Conservation (phyloP, 2,797 vertebrate genomes). For the Paratrypauchen microcephalus region DNA sequence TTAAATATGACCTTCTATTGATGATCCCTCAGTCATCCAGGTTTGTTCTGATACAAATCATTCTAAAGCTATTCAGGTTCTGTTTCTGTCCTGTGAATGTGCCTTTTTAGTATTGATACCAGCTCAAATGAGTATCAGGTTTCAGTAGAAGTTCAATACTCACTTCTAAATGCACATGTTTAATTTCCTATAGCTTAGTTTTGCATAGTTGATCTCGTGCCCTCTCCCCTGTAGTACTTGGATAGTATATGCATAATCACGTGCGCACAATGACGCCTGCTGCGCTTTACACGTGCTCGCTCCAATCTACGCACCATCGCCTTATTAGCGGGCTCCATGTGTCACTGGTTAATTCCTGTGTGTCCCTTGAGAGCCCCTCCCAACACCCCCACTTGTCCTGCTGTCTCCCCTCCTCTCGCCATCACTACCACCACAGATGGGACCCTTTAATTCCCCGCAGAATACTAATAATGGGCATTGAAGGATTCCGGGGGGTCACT, state of each 20-base stretch:
- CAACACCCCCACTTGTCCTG: slow-evolving; percentile 18
- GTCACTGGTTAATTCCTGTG: slow-evolving; percentile 79
- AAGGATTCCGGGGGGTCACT: slow-evolving; percentile 68
- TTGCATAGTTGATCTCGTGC: neutral
- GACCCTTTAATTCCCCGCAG: slow-evolving; percentile 76
- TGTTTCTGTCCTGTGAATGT: no score
- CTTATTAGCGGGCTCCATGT: slow-evolving; percentile 81
- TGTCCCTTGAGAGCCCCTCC: slow-evolving; percentile 57
- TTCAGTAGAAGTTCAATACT: neutral
- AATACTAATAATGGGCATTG: slow-evolving; percentile 78
- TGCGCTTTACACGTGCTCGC: slow-evolving; percentile 41
- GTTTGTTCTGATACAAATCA: no score
- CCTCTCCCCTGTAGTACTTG: neutral
- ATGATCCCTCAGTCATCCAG: no score
- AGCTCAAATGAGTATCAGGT: no score
- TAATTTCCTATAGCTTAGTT: neutral
- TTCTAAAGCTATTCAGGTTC: no score
- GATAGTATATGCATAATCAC: neutral
- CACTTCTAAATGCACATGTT: neutral
- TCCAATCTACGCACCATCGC: slow-evolving; percentile 53
- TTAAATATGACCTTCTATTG: no score
- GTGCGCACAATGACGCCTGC: slow-evolving; percentile 20
- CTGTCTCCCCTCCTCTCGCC: slow-evolving; percentile 59
- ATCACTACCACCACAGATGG: slow-evolving; percentile 78
- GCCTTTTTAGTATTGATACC: no score